Conservation (phyloP, 2,888 invertebrate species). For the Boloria selene region DNA sequence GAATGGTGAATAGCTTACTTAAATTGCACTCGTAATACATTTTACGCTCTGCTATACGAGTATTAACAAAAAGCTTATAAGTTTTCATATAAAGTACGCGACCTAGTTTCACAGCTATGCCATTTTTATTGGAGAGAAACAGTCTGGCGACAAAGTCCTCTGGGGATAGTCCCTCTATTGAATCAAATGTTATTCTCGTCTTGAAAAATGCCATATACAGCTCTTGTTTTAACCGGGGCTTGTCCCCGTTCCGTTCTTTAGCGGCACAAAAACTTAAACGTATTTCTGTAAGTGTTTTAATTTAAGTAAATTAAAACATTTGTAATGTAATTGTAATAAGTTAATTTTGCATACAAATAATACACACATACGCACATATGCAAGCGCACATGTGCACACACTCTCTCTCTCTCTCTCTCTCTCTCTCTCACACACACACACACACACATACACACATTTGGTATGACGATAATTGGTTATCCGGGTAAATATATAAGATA, state of each 20-base stretch:
- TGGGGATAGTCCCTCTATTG: slow-evolving; percentile 24
- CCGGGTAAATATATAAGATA: too few relatives aligned
- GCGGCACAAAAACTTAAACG: not conserved
- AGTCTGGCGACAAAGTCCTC: slow-evolving; percentile 29
- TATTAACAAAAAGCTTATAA: slow-evolving; percentile 28
- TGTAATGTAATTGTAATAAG: too few relatives aligned
- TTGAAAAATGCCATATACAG: slow-evolving; percentile 16
- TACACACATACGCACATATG: too few relatives aligned
- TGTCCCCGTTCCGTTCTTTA: slow-evolving; percentile 18
- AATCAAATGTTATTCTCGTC: slow-evolving; percentile 27
- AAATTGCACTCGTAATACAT: slow-evolving; percentile 16
- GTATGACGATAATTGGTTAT: too few relatives aligned
- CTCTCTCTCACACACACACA: too few relatives aligned
- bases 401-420: too few relatives aligned
- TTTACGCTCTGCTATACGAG: slow-evolving; percentile 11
- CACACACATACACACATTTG: too few relatives aligned
- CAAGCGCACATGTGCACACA: too few relatives aligned
- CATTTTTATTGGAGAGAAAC: slow-evolving; percentile 28
- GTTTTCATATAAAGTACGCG: slow-evolving; percentile 23
- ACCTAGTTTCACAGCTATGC: slow-evolving; percentile 26
- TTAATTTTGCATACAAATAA: too few relatives aligned
- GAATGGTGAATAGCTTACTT: slow-evolving; percentile 9
- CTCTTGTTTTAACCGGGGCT: slow-evolving; percentile 23
- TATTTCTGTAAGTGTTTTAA: too few relatives aligned
- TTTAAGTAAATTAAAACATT: too few relatives aligned